These are phyloP conservation scores for Ploceus nigricollis DNA, from an alignment of 2,113 vertebrate genomes.

Conservation along the genomic window DNA sequence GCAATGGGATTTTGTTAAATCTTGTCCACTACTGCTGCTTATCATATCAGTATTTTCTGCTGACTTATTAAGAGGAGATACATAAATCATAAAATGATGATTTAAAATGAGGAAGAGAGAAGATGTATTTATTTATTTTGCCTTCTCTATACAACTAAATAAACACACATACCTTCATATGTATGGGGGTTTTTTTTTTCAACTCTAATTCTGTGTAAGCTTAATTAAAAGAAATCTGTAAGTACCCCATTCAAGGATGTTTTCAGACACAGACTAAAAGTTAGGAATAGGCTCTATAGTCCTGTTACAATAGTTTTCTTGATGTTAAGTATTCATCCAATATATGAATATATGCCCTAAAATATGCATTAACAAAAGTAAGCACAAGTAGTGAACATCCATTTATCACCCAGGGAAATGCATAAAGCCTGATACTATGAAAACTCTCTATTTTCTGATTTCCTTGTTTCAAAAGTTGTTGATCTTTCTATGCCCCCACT, in stretches of 20 bases:
- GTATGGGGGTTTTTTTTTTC: neutral
- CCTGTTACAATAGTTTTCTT: neutral
- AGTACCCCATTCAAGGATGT: neutral
- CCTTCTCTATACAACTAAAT: neutral
- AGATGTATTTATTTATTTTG: neutral
- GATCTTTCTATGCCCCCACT: constrained; percentile 55
- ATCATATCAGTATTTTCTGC: neutral
- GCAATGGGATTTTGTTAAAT: neutral
- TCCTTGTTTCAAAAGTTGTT: constrained; percentile 55
- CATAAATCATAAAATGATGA: neutral
- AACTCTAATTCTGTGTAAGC: neutral
- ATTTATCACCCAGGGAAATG: constrained; percentile 18
- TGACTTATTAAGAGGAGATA: neutral
- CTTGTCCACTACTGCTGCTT: neutral
- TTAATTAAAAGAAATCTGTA: neutral
- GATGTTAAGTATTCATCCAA: neutral
- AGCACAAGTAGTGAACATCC: constrained; percentile 16
- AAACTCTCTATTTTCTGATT: constrained; percentile 18
- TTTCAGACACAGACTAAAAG: neutral
- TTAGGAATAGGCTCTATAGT: neutral
- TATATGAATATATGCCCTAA: neutral
- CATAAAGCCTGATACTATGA: constrained; percentile 23
- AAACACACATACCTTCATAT: neutral
- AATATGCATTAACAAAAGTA: constrained; percentile 46
- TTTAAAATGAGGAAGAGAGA: neutral